These are phyloP conservation scores for Anguilla obscura DNA, from an alignment of 2,797 vertebrate genomes.

Conservation along the genomic window DNA sequence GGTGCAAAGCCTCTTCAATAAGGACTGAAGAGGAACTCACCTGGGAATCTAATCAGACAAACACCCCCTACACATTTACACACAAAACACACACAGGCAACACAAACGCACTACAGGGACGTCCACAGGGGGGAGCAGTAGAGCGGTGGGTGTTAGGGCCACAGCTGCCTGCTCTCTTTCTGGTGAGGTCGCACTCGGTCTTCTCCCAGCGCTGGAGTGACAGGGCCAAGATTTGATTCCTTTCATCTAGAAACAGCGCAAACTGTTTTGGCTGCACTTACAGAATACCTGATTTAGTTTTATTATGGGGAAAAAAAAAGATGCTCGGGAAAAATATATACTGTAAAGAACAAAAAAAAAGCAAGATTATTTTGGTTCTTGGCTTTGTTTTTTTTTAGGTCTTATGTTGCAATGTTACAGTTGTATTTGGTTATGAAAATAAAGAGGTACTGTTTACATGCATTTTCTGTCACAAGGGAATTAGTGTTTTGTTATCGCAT, in stretches of 20 bases:
- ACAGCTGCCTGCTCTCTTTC: constrained; percentile 78
- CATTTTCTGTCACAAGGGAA: not conserved
- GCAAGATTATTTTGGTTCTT: constrained; percentile 55
- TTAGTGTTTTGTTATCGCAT: not conserved
- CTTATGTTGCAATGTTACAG: constrained; percentile 51
- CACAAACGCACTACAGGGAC: constrained; percentile 28
- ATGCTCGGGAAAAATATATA: constrained; percentile 36
- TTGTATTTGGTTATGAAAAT: constrained; percentile 43
- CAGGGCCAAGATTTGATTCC: constrained; percentile 46
- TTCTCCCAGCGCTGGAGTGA: constrained; percentile 52
- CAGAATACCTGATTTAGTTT: constrained; percentile 27
- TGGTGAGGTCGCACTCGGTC: constrained; percentile 63
- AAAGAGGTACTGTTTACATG: constrained; percentile 43
- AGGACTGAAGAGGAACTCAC: constrained; percentile 47
- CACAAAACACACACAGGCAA: constrained; percentile 1
- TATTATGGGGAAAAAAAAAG: constrained; percentile 34
- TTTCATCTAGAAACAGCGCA: constrained; percentile 35
- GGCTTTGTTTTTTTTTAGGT: constrained; percentile 43
- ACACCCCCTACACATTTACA: not conserved
- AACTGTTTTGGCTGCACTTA: constrained; percentile 41
- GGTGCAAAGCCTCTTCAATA: constrained; percentile 58
- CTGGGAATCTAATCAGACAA: constrained; percentile 40
- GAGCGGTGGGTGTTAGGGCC: constrained; percentile 69
- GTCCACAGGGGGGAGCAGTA: constrained; percentile 67
- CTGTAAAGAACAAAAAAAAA: constrained; percentile 31